A percentile compares a stretch with the other conserved stretches of the same genome.
phyloP scores from a whole-genome alignment of 2,113 vertebrate genomes.

The Hydrolagus affinis region DNA sequence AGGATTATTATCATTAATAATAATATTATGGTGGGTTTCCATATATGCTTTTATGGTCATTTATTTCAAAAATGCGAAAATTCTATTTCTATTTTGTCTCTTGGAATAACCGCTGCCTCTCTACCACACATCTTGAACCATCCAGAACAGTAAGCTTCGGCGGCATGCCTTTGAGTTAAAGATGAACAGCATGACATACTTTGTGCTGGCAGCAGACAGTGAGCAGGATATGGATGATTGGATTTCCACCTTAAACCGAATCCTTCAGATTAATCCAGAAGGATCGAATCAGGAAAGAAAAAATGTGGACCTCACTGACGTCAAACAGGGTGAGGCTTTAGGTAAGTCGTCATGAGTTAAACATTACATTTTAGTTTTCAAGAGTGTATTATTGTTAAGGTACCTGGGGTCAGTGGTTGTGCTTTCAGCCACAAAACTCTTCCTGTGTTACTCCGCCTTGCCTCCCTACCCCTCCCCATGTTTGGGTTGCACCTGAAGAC shows the following conservation, averaged over 20 bases:
- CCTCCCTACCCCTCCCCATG: too few relatives aligned
- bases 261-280: constrained; percentile 90
- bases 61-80: not conserved
- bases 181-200: constrained; percentile 97
- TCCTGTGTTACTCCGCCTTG: too few relatives aligned
- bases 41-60: not conserved
- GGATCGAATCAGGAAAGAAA: constrained; percentile 73
- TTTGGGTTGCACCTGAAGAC: too few relatives aligned
- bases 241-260: constrained; percentile 86
- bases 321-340: constrained; percentile 67
- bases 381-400: too few relatives aligned
- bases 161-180: constrained; percentile 95
- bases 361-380: too few relatives aligned
- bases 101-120: not conserved
- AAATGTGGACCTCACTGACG: constrained; percentile 78
- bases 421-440: too few relatives aligned
- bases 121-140: not conserved
- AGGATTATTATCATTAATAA: not conserved
- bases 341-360: not conserved
- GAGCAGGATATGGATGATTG: constrained; percentile 98
- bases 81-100: too few relatives aligned
- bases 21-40: not conserved
- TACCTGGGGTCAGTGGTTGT: too few relatives aligned
- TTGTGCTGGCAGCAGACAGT: constrained; percentile 92
- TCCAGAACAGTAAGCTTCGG: constrained; percentile 77